Evolutionary conservation across 2,113 vertebrate genomes (phyloP), one percentile per base, ranked within the genome.

Genomic region (Alethe diademata): DNA sequence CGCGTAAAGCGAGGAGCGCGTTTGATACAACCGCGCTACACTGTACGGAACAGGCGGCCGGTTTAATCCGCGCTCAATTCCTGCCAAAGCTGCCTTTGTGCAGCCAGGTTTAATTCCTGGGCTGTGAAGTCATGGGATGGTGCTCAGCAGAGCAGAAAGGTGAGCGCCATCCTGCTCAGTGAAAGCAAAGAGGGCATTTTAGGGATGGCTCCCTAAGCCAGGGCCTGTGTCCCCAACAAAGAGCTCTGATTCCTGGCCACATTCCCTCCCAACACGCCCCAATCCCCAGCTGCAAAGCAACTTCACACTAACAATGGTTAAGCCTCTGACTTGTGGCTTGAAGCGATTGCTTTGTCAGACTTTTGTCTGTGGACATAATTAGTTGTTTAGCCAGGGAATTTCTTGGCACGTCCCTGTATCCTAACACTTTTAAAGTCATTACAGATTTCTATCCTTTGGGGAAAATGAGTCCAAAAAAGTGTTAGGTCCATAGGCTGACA

Each of bases 91-190:
- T 50, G 92, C 92, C 91, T 95, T 91, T 97, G 93, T 96, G 78
- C 31, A 1, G 23, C 1, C 19, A 42, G 74, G 8, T 74, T 96
- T 96, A 94, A 97, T 97, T 96, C 95, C 93, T 61, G 88, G 75
- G 28, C 92, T 91, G 78, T 97, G 95, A 92, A 96, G 96, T 97
- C 96, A 97, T 35, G 87, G n/a, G 87, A 74, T 50, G 74, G 75
- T 92, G 97, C 65, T 97, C 96, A 97, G 58, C 74, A 58, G 97
- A 94, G 96, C 97, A 95, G 97, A 98, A 97, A 95, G 96, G 96
- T 96, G 97, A 97, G 80, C 14, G 0, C 38, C 72, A 51, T 60
- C 88, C 94, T 40, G 78, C 45, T 71, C 85, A 78, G 78, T 24
- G 92, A 96, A 95, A 98, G 97, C 94, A 86, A 42, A 87, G 91